Evolutionary conservation across 2,797 vertebrate species (phyloP), one percentile per base, ranked within the genome.

Genomic region (Moxostoma hubbsi): DNA sequence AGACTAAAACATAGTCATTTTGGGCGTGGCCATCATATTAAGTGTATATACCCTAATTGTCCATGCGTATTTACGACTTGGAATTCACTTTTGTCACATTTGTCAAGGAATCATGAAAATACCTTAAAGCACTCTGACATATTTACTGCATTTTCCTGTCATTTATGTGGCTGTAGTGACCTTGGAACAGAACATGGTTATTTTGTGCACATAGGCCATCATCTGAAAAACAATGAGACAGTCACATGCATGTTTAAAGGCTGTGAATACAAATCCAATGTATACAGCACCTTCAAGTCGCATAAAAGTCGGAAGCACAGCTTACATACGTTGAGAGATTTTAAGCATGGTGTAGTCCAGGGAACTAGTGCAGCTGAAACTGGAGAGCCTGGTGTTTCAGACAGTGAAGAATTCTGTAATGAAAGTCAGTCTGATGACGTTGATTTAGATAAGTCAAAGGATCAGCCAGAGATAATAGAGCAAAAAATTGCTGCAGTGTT

Each of bases 171-270:
- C 15, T 74, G 10, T 63, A 51, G 58, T 74, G 58, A 78, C 51
- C 75, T 78, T 78, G 75, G 64, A 59, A 78, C 75, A 78, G 66
- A 78, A 49, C 75, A 54, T 78, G 75, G 70, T 78, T 78, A 69
- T 61, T 78, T 78, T 77, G 50, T 69, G 75, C 66, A 78, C 49
- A 68, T 78, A 69, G 10, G 55, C 45, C 11, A 61, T 69, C 75
- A 78, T 70, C 66, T 78, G 50, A 78, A 59, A 78, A 78, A 63
- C 18, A 65, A 73, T 18, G 50, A 79, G 49, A 79, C 68, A 10
- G 49, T 63, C 18, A 61, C 76, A 13, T 79, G 77, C 57, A 73
- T 79, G 68, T 79, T 79, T 57, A 72, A 73, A 73, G 59, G 59
- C 6, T 79, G 77, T 55, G 47, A 73, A 46, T 79, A 72, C 36